Conservation (phyloP, 2,888 invertebrate genomes). For the Spodoptera littoralis region DNA sequence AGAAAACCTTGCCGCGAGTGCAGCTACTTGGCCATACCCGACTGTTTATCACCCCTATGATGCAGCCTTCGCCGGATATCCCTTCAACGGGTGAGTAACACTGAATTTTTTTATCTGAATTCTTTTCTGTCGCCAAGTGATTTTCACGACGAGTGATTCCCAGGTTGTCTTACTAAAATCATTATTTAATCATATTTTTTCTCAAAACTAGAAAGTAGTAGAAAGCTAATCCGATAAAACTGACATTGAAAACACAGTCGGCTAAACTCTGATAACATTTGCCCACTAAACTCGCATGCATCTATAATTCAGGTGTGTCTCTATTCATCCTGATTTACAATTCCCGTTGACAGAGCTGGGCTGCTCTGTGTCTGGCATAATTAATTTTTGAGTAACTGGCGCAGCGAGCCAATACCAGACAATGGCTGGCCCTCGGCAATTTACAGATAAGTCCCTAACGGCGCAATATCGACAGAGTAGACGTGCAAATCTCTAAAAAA, state of each 20-base stretch:
- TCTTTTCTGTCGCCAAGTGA: too few species aligned
- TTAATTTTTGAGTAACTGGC: constrained; percentile 68
- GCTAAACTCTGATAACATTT: constrained; percentile 2
- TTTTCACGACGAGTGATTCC: too few species aligned
- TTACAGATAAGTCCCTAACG: constrained; percentile 60
- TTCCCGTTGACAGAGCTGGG: constrained; percentile 30
- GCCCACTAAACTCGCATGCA: constrained; percentile 22
- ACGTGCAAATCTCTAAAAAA: constrained; percentile 71
- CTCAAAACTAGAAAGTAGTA: too few species aligned
- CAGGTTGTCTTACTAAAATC: too few species aligned
- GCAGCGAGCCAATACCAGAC: constrained; percentile 40
- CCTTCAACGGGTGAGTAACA: constrained; percentile 96
- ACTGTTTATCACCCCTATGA: constrained; percentile 98
- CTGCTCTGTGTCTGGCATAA: constrained; percentile 60
- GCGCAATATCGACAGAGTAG: constrained; percentile 64
- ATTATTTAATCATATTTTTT: too few species aligned
- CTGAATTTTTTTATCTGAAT: too few species aligned
- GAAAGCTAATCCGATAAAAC: too few species aligned
- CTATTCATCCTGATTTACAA: constrained; percentile 18
- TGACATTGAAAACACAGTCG: too few species aligned
- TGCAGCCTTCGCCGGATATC: constrained; percentile 97
- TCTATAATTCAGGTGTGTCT: constrained; percentile 17
- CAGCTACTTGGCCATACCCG: constrained; percentile 96
- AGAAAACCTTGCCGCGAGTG: constrained; percentile 95
- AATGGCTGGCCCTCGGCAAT: constrained; percentile 40